Evolutionary conservation across 2,113 vertebrate species (phyloP), one percentile per base, ranked within the genome.

Genomic region (Dromaius novaehollandiae): DNA sequence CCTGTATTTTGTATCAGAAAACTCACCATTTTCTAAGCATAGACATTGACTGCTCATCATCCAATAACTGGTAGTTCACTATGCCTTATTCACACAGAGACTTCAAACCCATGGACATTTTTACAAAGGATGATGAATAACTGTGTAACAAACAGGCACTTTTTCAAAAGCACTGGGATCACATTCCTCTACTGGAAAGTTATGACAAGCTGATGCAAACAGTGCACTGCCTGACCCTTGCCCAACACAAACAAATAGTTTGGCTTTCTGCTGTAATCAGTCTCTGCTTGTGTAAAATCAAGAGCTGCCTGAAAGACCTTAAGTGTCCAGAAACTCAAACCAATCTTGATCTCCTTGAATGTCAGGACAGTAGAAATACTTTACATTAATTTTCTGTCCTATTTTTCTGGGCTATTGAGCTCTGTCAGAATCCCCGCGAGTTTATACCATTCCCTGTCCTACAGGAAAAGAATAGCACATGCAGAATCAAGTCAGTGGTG

Each of bases 371-470:
- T n/a, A 95, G 53, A 89, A 95, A 83, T 81, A 91, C 22, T 93
- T 88, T 64, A 75, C 18, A 60, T 92, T 91, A 88, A 78, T 75
- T 71, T 97, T 73, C 75, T 92, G 94, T 48, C 89, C 94, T 90
- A 96, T 78, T 95, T 97, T 93, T 93, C 73, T 86, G 56, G 42
- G 64, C 34, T 95, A 81, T 21, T 90, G 75, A 88, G 58, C 58
- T 93, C 82, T 81, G 58, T 34, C 22, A 70, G 74, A 94, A 94
- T 83, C 75, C 95, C 79, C 92, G 77, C 64, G 93, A 81, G 68
- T 86, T 86, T 91, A 88, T 65, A 58, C 5, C 77, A 17, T 88
- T 96, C 90, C 83, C 96, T 96, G 91, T 93, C 86, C 25, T 50
- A 77, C 85, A 91, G 79, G 36, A 75, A 81, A 90, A 88, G 56